These are phyloP conservation scores for Callaeas wilsoni DNA, from an alignment of 2,113 vertebrate species.

Conservation along the genomic window DNA sequence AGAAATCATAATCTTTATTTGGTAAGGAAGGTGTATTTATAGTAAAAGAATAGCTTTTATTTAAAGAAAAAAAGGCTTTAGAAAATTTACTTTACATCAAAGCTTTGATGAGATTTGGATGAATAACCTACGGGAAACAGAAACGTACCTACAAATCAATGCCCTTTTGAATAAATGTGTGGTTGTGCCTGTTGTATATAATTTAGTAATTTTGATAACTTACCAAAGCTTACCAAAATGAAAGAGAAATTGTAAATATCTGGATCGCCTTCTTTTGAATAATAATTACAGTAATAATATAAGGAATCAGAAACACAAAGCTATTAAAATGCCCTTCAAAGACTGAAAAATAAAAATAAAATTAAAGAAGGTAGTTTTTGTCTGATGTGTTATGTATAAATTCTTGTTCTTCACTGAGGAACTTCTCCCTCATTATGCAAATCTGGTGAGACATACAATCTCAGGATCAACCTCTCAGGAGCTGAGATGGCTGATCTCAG, in stretches of 20 bases:
- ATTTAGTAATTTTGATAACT: background rate
- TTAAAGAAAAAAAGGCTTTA: background rate
- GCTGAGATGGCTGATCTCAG: background rate
- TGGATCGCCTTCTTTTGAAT: background rate
- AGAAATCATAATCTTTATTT: background rate
- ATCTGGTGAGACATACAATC: background rate
- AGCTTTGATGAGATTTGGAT: background rate
- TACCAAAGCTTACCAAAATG: background rate
- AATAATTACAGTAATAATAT: background rate
- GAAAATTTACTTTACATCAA: background rate
- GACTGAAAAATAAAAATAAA: background rate
- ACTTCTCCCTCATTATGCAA: background rate
- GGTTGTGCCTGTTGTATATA: background rate
- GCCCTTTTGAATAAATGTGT: background rate
- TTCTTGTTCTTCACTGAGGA: background rate
- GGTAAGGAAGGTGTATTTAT: background rate
- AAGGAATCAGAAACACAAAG: background rate
- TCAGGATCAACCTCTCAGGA: too few relatives aligned
- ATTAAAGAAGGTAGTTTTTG: background rate
- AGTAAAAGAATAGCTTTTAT: background rate
- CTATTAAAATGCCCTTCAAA: background rate
- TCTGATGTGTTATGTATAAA: background rate
- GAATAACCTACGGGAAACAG: background rate
- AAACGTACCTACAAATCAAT: background rate
- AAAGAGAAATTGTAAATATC: background rate